These are phyloP conservation scores for Lepidotrigona ventralis DNA, from an alignment of 1,140 invertebrate species.

Conservation along the genomic window DNA sequence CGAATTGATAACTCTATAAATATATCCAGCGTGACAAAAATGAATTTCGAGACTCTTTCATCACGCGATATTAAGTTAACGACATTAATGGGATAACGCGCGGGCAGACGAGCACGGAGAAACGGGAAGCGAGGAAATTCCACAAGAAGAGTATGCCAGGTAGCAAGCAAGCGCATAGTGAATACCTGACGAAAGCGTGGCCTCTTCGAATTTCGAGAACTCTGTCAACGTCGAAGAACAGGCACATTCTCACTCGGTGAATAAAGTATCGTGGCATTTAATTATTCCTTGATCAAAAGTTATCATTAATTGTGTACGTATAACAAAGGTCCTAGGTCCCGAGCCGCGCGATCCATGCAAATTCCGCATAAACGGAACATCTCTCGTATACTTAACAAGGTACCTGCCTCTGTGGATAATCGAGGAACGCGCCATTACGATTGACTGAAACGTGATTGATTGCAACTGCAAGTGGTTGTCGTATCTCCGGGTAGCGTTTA, in stretches of 20 bases:
- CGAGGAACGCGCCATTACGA: neutral
- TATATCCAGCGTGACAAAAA: neutral
- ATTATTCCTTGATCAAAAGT: neutral
- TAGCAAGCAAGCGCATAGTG: neutral
- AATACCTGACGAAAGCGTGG: neutral
- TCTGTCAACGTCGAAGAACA: neutral
- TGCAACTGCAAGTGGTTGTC: neutral
- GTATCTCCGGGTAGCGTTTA: neutral
- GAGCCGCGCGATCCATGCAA: neutral
- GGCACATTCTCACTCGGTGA: neutral
- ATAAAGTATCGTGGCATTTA: constrained; percentile 2
- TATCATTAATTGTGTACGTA: constrained; percentile 26
- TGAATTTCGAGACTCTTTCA: neutral
- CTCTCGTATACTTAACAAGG: neutral
- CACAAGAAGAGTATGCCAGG: neutral
- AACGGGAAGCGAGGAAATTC: neutral
- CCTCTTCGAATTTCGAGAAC: neutral
- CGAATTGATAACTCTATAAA: neutral
- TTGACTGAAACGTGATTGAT: neutral
- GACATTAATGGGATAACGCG: neutral
- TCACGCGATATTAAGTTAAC: neutral
- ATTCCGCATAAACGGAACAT: constrained; percentile 6
- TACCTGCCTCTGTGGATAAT: neutral
- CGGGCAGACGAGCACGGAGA: no score
- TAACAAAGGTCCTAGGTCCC: constrained; percentile 3